Evolutionary conservation across 1,140 invertebrate genomes (phyloP).

Genomic region (Leptinotarsa defecta): DNA sequence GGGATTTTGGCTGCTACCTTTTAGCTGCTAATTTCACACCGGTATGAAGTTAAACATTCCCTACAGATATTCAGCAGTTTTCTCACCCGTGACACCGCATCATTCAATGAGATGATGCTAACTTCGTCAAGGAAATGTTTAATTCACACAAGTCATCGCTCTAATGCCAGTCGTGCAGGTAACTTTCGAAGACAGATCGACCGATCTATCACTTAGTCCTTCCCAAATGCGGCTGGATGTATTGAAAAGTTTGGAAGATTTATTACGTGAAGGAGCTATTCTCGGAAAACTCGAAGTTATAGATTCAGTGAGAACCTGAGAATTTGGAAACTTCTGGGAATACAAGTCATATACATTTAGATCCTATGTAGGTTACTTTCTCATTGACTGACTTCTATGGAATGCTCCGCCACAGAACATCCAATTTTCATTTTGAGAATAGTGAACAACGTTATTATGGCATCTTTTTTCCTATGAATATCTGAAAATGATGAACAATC

Average conservation of each 20-base stretch:
- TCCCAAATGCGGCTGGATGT: neutral
- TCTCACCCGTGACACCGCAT: neutral
- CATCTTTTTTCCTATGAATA: too few species aligned
- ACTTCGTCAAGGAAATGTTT: neutral
- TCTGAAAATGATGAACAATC: too few species aligned
- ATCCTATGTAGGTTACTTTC: too few species aligned
- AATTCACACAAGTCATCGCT: constrained; percentile 1
- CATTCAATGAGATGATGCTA: neutral
- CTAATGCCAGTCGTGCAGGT: neutral
- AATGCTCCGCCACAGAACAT: too few species aligned
- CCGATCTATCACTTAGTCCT: constrained; percentile 2
- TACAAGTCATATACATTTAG: too few species aligned
- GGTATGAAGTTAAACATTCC: neutral
- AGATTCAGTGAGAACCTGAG: neutral
- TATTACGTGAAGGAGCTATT: neutral
- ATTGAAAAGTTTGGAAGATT: neutral
- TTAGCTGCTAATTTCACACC: too few species aligned
- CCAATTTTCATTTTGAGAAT: too few species aligned
- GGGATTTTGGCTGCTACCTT: too few species aligned
- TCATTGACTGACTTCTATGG: too few species aligned
- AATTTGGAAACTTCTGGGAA: neutral
- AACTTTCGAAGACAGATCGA: neutral
- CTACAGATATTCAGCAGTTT: neutral
- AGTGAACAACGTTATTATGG: too few species aligned
- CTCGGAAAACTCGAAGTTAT: neutral